Base-by-base conservation (phyloP, 2,113 vertebrate species). In the Tupaia chinensis region DNA sequence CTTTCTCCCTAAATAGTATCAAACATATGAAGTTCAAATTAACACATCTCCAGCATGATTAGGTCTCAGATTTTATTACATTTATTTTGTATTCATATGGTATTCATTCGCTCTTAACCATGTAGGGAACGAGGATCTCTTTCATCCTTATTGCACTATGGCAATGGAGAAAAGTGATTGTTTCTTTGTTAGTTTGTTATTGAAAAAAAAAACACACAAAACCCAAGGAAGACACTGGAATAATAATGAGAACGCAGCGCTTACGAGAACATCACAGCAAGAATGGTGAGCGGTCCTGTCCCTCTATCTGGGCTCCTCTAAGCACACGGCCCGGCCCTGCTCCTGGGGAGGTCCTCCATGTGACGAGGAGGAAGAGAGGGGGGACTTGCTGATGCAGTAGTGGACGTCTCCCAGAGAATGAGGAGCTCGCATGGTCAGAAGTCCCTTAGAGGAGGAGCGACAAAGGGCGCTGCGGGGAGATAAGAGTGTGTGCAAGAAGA, bases 1-100 rank as follows among this genome's bases (percentile, higher is more conserved):
- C 81, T 91, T 79, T 83, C 89, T 73, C 73, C 68, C 80, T 86
- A 95, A 97, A 93, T n/a, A 95, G 83, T 82, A 29, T 63, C 78
- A 94, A 87, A 82, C 74, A 65, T 56, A 94, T 91, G 65, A 91
- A 95, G 95, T 54, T 94, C 81, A 95, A 96, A 91, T 96, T 93
- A 96, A 84, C 96, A 91, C 80, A 69, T 70, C 82, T 91, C 90
- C 58, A 13, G 88, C 70, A 88, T 84, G 91, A 93, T 96, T 72
- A 81, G 81, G 68, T 84, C 95, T 74, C 76, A 87, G 76, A 65
- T 87, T 93, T 95, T 86, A 95, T 87, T 92, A 87, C 93, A 96
- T 92, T 78, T 23, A 61, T 63, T 77, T 61, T 92, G 69, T 23
- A 61, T 63, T 77, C 65, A 2, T 23, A 13, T 1, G 5, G 20